Percentiles rank a stretch among this genome's conserved stretches.
Evolutionary conservation across 2,888 invertebrate species (phyloP).

Genomic region (Eristalis tenax): DNA sequence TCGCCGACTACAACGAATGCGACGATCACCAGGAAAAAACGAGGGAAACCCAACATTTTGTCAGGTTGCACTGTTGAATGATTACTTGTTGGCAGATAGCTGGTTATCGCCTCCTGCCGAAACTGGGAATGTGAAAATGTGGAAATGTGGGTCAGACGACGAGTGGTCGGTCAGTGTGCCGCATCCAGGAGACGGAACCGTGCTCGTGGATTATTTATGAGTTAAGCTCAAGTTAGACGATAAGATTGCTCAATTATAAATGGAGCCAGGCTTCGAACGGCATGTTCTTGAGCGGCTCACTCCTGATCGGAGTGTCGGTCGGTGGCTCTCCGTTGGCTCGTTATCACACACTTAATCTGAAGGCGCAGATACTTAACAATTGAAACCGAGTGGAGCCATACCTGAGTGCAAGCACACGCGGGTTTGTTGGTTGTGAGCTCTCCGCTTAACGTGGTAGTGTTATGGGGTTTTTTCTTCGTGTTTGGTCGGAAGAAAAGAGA

Average conservation of each 20-base stretch:
- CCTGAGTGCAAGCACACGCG: conserved; percentile 43
- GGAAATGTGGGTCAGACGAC: conserved; percentile 46
- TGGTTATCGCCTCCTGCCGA: conserved; percentile 41
- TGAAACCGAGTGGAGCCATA: conserved; percentile 35
- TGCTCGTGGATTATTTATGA: conserved; percentile 61
- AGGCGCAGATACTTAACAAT: conserved; percentile 63
- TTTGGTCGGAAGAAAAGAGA: conserved; percentile 27
- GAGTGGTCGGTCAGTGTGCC: conserved; percentile 34
- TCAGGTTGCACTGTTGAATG: conserved; percentile 64
- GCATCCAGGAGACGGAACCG: conserved; percentile 15
- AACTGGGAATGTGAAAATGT: conserved; percentile 36
- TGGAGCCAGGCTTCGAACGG: conserved; percentile 34
- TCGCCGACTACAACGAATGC: background rate
- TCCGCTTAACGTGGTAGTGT: background rate
- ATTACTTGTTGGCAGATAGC: conserved; percentile 65
- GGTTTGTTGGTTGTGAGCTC: conserved; percentile 1
- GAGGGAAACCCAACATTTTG: conserved; percentile 46
- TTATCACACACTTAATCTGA: conserved; percentile 64
- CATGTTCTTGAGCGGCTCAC: conserved; percentile 45
- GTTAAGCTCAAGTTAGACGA: conserved; percentile 62
- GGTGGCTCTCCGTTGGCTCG: conserved; percentile 27
- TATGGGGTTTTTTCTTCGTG: conserved; percentile 8
- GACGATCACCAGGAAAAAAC: conserved; percentile 5
- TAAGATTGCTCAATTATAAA: conserved; percentile 69
- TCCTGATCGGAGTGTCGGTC: conserved; percentile 51